Conservation (phyloP, 2,113 vertebrate genomes). For the Cyanoramphus novaezelandiae region DNA sequence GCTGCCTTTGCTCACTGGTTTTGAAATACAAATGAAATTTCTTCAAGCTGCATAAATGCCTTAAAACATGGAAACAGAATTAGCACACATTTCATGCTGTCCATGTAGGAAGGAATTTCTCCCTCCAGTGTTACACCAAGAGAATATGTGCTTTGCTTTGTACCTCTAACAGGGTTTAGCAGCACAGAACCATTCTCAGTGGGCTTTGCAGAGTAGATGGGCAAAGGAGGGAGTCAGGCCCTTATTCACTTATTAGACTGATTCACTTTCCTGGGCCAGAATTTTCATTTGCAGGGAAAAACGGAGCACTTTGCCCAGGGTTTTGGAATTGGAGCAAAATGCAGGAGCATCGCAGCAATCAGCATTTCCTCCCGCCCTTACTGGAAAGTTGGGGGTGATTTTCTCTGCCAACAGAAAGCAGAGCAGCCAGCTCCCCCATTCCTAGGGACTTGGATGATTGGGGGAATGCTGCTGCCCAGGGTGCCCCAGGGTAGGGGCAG, state of each 20-base stretch:
- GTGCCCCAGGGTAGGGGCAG: fast-evolving
- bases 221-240: neutral
- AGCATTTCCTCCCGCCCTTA: neutral
- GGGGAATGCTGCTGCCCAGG: neutral
- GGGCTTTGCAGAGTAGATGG: neutral
- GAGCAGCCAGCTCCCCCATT: neutral
- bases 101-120: fast-evolving
- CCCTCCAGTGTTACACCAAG: neutral
- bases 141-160: neutral
- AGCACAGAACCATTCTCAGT: neutral
- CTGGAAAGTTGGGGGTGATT: neutral
- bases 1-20: neutral
- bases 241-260: neutral
- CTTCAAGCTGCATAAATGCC: neutral
- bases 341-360: neutral
- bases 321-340: neutral
- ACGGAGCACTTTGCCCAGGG: neutral
- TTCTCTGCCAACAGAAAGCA: neutral
- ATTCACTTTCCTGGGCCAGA: neutral
- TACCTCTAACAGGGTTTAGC: neutral
- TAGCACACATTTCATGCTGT: neutral
- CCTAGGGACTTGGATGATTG: neutral
- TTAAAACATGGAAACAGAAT: conserved; percentile 3
- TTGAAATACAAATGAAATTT: neutral
- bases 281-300: neutral